Evolutionary conservation across 2,113 vertebrate genomes (phyloP), one percentile per base, ranked within the genome.

Genomic region (rat (Rattus norvegicus)): DNA sequence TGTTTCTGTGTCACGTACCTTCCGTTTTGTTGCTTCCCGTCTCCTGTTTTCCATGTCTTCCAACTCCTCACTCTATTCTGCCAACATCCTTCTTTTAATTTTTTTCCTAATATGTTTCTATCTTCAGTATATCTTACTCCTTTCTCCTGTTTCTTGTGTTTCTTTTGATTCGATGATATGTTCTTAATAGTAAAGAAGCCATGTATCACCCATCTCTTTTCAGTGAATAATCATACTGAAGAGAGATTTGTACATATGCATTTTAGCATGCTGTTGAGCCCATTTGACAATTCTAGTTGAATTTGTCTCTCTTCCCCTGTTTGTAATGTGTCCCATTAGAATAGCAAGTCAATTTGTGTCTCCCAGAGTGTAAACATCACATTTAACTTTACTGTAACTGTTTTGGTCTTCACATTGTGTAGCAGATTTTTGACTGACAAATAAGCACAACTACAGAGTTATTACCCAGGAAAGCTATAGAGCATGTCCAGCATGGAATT

Each of bases 381-480:
- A 47, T n/a, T 86, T 92, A 93, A 75, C 59, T 97, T 97, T 80
- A 90, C 59, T 90, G 22, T 85, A 26, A 97, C 11, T 49, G 43
- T 97, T 97, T 92, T 86, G 97, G 96, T 97, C 95, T 98, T 98
- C 89, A 96, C 75, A 93, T 89, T 73, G 91, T 90, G 67, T 98
- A 98, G 94, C 88, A 97, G 89, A 59, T 98, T 98, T 98, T 94
- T 93, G 79, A 52, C 75, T 93, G 93, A 95, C 97, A 98, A 98
- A 97, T 97, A 98, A 97, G 20, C 65, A 88, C 84, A 96, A 84
- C 10, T 95, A 47, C 76, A 94, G 43, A 97, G 85, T 90, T 98
- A 95, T 98, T 97, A 95, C 80, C 96, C 52, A 61, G 95, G 88
- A 81, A 98, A 97, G 26, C 54, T 36, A 13, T 80, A 47, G 39